Evolutionary conservation across 2,113 vertebrate species (phyloP), one percentile per base, ranked within the genome.

Genomic region (Nannospalax galili): DNA sequence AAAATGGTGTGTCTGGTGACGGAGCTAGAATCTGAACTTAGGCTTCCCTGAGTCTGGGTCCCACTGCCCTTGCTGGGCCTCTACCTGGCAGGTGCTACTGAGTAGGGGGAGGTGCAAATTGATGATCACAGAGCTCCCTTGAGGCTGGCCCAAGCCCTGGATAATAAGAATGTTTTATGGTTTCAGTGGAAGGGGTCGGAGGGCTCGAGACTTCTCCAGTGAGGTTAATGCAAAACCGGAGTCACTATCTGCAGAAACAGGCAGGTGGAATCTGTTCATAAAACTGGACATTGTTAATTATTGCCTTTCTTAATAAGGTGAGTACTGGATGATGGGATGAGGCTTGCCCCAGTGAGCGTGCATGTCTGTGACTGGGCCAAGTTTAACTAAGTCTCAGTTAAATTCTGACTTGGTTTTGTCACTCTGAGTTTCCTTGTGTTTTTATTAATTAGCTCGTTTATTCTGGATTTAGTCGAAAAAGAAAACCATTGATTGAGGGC

Each of bases 161-260:
- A 9, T 14, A 79, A 77, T 0, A 0, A 91, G 82, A 84, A 40
- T 91, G 81, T 97, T 97, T 97, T 35, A 92, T 97, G 92, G 96
- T 95, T 97, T 97, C 90, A 20, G 77, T 40, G 80, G 67, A 87
- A 96, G 78, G 96, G 97, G 69, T 97, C 91, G 90, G 96, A 97
- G 94, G 97, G 91, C 92, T 96, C 73, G 26, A 91, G 91, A 95
- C 96, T 97, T 97, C 96, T 93, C 56, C 86, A 96, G 96, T 95
- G 96, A 98, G 97, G 96, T 96, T 97, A 96, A 94, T 95, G 95
- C 69, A 74, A 37, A 85, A 88, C 52, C 4, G 19, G 92, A 96
- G 78, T 75, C 86, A 77, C 79, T 80, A 5, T 3, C 67, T 88
- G 78, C 91, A 62, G 90, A 97, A 95, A 94, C 30, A 15, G 85